A percentile compares a stretch with the other conserved stretches of the same genome.
Conservation (phyloP, 1,140 invertebrate species). For the Bombus breviceps region DNA sequence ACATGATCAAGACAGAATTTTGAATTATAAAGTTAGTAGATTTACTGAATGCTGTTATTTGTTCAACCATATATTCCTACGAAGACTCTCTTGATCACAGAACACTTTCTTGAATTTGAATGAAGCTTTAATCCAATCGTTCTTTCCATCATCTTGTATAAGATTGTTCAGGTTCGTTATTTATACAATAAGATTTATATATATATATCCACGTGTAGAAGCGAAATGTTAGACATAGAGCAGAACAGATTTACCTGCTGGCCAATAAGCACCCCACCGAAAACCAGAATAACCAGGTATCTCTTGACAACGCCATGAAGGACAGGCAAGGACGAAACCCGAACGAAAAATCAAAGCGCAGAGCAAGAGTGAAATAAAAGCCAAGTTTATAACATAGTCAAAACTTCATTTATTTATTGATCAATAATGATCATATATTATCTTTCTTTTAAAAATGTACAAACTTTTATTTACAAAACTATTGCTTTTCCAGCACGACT, state of each 20-base stretch:
- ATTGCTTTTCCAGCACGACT: slow-evolving; percentile 58
- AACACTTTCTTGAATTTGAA: slow-evolving; percentile 46
- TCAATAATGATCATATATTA: slow-evolving; percentile 66
- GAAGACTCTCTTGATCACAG: slow-evolving; percentile 43
- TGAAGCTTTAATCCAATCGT: slow-evolving; percentile 43
- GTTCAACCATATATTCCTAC: slow-evolving; percentile 51
- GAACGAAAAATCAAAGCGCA: slow-evolving; percentile 66
- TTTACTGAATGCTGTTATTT: slow-evolving; percentile 47
- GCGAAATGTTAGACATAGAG: slow-evolving; percentile 65
- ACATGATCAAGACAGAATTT: slow-evolving; percentile 1
- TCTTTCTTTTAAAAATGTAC: slow-evolving; percentile 66
- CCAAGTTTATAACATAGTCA: slow-evolving; percentile 69
- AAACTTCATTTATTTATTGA: slow-evolving; percentile 72
- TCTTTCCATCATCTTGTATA: slow-evolving; percentile 24
- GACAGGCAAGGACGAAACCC: slow-evolving; percentile 68
- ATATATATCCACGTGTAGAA: slow-evolving; percentile 47
- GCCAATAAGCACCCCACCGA: slow-evolving; percentile 68
- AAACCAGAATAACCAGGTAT: slow-evolving; percentile 70
- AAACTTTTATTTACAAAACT: slow-evolving; percentile 72
- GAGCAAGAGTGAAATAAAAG: slow-evolving; percentile 74
- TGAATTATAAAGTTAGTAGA: slow-evolving; percentile 51
- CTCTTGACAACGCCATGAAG: slow-evolving; percentile 71
- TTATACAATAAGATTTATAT: slow-evolving; percentile 24
- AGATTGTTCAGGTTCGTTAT: slow-evolving; percentile 32
- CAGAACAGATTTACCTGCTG: slow-evolving; percentile 74